phyloP scores from a whole-genome alignment of 2,113 vertebrate species.

The Leucopternis melanops region DNA sequence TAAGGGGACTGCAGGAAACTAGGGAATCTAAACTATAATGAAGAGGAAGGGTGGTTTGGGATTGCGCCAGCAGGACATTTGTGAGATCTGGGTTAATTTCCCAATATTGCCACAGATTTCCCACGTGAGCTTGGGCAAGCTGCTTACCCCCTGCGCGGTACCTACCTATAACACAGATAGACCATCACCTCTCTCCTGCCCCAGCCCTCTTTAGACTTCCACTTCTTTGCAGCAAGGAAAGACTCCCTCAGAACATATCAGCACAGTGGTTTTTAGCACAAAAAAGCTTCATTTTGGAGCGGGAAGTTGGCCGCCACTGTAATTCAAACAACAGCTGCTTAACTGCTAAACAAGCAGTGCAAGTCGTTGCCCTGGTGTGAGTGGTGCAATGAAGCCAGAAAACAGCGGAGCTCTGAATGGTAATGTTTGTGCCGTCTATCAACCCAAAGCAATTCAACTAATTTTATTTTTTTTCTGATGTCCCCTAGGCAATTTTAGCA shows the following conservation, averaged over 20 bases:
- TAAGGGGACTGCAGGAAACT: not conserved
- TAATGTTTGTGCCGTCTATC: rapidly evolving
- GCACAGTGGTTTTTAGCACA: not conserved
- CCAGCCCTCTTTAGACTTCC: not conserved
- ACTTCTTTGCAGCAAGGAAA: not conserved
- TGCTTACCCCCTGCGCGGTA: rapidly evolving
- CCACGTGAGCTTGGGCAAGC: not conserved
- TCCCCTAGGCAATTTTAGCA: not conserved
- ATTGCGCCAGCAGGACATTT: rapidly evolving
- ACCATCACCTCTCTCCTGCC: rapidly evolving
- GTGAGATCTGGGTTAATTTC: not conserved
- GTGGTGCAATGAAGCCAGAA: not conserved
- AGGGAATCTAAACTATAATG: not conserved
- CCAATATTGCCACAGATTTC: not conserved
- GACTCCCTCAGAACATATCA: not conserved
- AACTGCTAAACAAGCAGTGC: not conserved
- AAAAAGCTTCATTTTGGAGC: not conserved
- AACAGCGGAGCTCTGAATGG: not conserved
- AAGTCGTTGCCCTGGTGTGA: not conserved
- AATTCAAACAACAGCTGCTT: not conserved
- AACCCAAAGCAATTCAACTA: not conserved
- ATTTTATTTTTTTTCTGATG: not conserved
- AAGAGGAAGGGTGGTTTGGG: not conserved
- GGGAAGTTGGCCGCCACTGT: not conserved
- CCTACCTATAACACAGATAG: not conserved